A percentile compares a stretch with the other conserved stretches of the same genome.
phyloP scores from a whole-genome alignment of 2,888 invertebrate genomes.

The Micoletzkya japonica region DNA sequence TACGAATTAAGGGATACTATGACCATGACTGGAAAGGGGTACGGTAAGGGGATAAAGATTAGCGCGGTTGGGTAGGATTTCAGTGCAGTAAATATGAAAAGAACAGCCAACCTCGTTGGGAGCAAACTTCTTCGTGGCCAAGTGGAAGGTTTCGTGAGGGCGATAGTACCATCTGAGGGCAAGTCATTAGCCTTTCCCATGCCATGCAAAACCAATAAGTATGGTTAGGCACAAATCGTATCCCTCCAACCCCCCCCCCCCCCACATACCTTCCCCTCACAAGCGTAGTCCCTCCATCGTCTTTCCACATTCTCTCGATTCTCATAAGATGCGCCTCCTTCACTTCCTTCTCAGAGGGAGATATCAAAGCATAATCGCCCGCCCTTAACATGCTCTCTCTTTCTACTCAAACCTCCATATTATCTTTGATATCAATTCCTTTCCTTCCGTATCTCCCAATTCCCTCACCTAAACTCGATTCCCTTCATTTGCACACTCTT shows the following conservation, averaged over 20 bases:
- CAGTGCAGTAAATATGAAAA: background rate
- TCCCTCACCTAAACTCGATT: conserved; percentile 1
- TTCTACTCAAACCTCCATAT: conserved; percentile 65
- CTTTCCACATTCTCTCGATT: conserved; percentile 87
- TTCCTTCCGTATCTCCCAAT: too few relatives aligned
- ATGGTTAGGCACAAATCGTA: background rate
- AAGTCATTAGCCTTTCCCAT: background rate
- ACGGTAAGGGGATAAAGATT: too few relatives aligned
- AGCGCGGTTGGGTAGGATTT: too few relatives aligned
- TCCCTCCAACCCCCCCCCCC: background rate
- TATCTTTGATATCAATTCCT: conserved; percentile 49
- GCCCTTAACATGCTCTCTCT: conserved; percentile 78
- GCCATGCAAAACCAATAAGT: background rate
- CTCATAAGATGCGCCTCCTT: conserved; percentile 79
- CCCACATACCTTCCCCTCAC: conserved; percentile 77
- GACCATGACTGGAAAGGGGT: conserved; percentile 48
- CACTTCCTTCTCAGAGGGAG: conserved; percentile 63
- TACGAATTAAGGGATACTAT: conserved; percentile 14
- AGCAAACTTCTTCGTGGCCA: conserved; percentile 89
- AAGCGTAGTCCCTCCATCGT: conserved; percentile 65
- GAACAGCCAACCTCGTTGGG: conserved; percentile 74
- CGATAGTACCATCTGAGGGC: conserved; percentile 75
- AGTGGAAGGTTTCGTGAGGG: conserved; percentile 93
- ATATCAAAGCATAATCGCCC: conserved; percentile 89
- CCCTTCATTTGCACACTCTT: conserved; percentile 17